Percentiles rank a stretch among this genome's conserved stretches.
Evolutionary conservation across 1,140 invertebrate species (phyloP).

Genomic region (Caenorhabditis tropicalis): DNA sequence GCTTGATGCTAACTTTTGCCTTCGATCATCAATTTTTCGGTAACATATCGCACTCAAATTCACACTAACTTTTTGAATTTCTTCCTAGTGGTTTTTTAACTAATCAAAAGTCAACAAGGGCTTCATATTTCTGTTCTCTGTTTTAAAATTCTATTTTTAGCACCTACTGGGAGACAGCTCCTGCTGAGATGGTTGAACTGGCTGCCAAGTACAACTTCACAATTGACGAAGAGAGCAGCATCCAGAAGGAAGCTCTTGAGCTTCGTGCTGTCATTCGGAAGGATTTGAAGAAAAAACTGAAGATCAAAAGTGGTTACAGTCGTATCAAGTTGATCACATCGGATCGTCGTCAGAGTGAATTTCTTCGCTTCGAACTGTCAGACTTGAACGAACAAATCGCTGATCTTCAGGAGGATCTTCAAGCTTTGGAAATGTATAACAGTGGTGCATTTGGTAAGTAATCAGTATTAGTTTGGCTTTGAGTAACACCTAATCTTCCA

Average conservation of each 20-base stretch:
- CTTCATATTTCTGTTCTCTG: too few species aligned
- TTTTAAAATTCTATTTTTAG: not conserved
- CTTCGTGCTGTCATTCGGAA: conserved; percentile 53
- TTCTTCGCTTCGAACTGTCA: conserved; percentile 51
- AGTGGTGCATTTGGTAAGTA: conserved; percentile 58
- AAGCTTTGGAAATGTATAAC: conserved; percentile 59
- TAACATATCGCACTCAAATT: too few species aligned
- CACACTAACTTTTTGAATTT: too few species aligned
- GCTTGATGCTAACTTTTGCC: too few species aligned
- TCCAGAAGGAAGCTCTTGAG: conserved; percentile 55
- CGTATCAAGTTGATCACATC: conserved; percentile 48
- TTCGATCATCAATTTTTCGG: too few species aligned
- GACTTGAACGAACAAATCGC: conserved; percentile 57
- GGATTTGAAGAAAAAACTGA: conserved; percentile 47
- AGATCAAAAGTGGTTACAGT: conserved; percentile 56
- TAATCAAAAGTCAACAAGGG: too few species aligned
- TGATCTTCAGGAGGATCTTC: conserved; percentile 62
- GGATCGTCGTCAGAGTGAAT: conserved; percentile 39
- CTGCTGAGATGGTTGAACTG: conserved; percentile 55
- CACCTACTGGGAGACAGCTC: conserved; percentile 46
- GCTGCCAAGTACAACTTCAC: conserved; percentile 56
- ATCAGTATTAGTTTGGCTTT: not conserved
- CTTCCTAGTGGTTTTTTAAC: too few species aligned
- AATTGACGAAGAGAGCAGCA: conserved; percentile 33
- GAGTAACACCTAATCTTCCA: not conserved